Evolutionary conservation across 2,888 invertebrate species (phyloP).

Genomic region (Harpalus rubripes): DNA sequence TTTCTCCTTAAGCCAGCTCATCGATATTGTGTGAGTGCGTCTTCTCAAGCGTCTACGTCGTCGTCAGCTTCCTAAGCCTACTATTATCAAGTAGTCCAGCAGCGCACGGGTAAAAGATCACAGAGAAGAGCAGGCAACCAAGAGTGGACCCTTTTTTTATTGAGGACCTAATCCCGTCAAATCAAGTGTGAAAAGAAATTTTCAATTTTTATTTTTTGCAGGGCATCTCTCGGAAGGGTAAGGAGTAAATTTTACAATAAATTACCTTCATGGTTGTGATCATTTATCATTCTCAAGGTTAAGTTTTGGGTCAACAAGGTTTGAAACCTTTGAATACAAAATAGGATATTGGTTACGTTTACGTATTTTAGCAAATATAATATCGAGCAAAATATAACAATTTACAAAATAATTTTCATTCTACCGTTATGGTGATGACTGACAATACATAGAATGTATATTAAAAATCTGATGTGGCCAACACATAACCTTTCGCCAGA

Average conservation of each 20-base stretch:
- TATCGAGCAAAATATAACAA: background rate
- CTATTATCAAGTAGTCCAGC: conserved; percentile 48
- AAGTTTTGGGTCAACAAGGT: background rate
- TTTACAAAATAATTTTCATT: background rate
- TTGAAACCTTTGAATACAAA: background rate
- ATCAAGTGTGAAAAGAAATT: conserved; percentile 38
- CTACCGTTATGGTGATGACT: no score
- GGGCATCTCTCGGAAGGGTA: background rate
- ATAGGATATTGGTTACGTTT: background rate
- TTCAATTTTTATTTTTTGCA: conserved; percentile 38
- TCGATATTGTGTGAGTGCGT: conserved; percentile 32
- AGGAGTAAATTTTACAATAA: conserved; percentile 9
- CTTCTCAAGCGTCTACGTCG: background rate
- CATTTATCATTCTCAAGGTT: background rate
- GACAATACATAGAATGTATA: no score
- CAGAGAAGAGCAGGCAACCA: conserved; percentile 1
- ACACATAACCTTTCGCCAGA: no score
- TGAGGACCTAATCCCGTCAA: conserved; percentile 20
- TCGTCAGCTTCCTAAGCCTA: conserved; percentile 34
- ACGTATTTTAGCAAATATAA: background rate
- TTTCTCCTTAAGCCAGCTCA: conserved; percentile 32
- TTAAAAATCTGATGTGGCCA: no score
- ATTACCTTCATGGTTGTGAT: background rate
- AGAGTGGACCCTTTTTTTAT: conserved; percentile 23
- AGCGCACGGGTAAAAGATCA: background rate